Evolutionary conservation across 2,797 vertebrate genomes (phyloP).

Genomic region (Pseudochaenichthys georgianus): DNA sequence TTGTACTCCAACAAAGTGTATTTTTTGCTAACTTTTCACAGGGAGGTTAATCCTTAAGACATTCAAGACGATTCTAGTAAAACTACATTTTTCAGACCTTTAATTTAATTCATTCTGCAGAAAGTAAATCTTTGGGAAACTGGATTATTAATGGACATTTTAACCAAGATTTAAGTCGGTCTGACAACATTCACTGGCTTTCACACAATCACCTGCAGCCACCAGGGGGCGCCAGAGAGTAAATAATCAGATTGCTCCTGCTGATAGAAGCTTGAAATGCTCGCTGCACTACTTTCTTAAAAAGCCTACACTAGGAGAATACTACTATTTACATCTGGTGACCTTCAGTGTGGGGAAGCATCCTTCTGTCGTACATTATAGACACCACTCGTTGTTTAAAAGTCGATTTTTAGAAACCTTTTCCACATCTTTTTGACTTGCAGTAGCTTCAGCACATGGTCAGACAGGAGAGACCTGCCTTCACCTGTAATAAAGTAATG

Average conservation of each 20-base stretch:
- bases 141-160: conserved; percentile 38
- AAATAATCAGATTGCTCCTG: conserved; percentile 17
- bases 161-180: conserved; percentile 44
- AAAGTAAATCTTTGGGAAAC: conserved; percentile 27
- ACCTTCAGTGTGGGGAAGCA: conserved; percentile 48
- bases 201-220: conserved; percentile 66
- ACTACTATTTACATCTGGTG: conserved; percentile 79
- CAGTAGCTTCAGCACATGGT: conserved; percentile 77
- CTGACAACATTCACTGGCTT: conserved; percentile 71
- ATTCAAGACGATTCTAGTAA: neutral
- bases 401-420: conserved; percentile 30
- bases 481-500: neutral
- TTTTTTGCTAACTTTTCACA: neutral
- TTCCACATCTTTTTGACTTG: conserved; percentile 57
- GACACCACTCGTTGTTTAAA: neutral
- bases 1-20: no score
- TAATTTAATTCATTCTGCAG: neutral
- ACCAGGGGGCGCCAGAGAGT: conserved; percentile 68
- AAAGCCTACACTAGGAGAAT: conserved; percentile 71
- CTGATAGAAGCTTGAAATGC: conserved; percentile 63
- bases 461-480: conserved; percentile 40
- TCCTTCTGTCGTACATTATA: neutral
- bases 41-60: conserved; percentile 8
- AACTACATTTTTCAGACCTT: no score
- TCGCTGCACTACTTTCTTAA: conserved; percentile 57